Conservation (phyloP, 2,888 invertebrate species). For the Dynastes grantii region DNA sequence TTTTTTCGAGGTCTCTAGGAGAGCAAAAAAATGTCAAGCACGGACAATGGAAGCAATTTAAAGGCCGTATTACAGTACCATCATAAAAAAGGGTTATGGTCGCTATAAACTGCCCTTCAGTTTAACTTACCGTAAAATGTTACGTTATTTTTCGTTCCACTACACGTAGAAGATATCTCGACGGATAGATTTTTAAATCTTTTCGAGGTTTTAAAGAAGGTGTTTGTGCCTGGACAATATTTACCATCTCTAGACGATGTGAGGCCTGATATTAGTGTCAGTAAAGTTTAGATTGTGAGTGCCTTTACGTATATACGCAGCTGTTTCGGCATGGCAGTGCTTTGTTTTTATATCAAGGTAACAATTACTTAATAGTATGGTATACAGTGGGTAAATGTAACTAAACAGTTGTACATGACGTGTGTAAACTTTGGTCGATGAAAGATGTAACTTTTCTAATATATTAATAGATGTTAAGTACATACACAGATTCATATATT, state of each 20-base stretch:
- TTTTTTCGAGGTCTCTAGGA: slow-evolving; percentile 21
- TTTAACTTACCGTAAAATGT: slow-evolving; percentile 55
- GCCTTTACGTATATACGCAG: slow-evolving; percentile 16
- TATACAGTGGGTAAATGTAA: no score
- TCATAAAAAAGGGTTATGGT: slow-evolving; percentile 60
- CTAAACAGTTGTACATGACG: no score
- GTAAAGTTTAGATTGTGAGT: slow-evolving; percentile 28
- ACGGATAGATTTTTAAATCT: slow-evolving; percentile 47
- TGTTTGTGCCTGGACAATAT: slow-evolving; percentile 38
- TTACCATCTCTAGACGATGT: slow-evolving; percentile 30
- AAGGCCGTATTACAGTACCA: slow-evolving; percentile 52
- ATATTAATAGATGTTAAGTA: background rate
- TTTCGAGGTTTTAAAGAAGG: slow-evolving; percentile 43
- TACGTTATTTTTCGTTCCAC: slow-evolving; percentile 53
- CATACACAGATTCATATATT: background rate
- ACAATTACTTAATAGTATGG: background rate
- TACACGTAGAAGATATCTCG: slow-evolving; percentile 37
- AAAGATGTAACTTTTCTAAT: no score
- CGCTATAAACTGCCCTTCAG: slow-evolving; percentile 60
- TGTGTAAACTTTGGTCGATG: no score
- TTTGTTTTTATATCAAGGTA: slow-evolving; percentile 20
- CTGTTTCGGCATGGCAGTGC: background rate
- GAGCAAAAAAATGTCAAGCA: slow-evolving; percentile 42
- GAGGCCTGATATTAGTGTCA: slow-evolving; percentile 27
- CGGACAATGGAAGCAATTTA: slow-evolving; percentile 49